Evolutionary conservation across 2,113 vertebrate genomes (phyloP).

Genomic region (Bucco capensis): DNA sequence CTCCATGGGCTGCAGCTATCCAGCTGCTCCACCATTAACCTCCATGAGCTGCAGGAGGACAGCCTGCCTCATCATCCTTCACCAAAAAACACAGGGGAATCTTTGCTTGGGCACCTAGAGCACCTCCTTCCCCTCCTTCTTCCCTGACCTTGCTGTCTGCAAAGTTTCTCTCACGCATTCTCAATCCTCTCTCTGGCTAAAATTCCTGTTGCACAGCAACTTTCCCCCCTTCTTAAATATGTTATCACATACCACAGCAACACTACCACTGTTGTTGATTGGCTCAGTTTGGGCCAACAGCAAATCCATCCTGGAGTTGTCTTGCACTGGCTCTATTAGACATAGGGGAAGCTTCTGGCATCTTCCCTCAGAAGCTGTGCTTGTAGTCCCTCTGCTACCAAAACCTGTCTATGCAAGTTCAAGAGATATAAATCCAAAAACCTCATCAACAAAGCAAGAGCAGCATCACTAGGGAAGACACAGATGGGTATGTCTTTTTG

Average conservation of each 20-base stretch:
- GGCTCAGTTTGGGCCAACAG: neutral
- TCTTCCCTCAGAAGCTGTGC: neutral
- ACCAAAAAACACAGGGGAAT: neutral
- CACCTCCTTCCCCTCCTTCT: no score
- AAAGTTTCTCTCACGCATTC: neutral
- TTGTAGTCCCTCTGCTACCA: neutral
- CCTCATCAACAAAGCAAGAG: neutral
- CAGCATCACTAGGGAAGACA: rapidly evolving
- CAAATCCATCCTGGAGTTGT: neutral
- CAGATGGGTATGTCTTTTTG: rapidly evolving
- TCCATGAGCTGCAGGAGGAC: neutral
- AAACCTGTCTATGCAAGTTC: neutral
- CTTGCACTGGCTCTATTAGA: neutral
- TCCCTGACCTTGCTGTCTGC: neutral
- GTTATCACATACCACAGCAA: neutral
- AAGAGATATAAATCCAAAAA: neutral
- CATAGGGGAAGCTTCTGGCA: neutral
- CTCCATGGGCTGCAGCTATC: neutral
- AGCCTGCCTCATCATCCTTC: neutral
- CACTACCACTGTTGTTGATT: neutral
- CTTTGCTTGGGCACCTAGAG: neutral
- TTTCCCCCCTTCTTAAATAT: neutral
- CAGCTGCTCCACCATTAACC: neutral
- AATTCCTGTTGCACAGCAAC: neutral
- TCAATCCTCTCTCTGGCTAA: neutral